Conservation (phyloP, 2,888 invertebrate genomes). For the Drepanosiphum platanoidis region DNA sequence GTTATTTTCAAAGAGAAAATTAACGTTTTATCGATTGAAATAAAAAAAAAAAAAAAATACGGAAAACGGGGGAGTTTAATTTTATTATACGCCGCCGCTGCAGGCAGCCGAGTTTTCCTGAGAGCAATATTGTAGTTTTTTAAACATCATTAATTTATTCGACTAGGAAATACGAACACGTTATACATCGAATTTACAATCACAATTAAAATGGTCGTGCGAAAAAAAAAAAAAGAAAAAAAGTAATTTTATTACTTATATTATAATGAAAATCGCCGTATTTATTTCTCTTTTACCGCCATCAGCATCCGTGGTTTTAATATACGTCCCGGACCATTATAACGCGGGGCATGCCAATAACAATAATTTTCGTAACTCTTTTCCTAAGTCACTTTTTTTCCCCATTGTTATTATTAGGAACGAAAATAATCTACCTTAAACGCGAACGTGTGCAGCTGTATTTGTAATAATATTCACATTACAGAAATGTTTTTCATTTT, state of each 20-base stretch:
- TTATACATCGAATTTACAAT: slow-evolving; percentile 47
- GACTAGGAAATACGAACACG: slow-evolving; percentile 29
- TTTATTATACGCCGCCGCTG: slow-evolving; percentile 12
- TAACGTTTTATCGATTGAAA: slow-evolving; percentile 42
- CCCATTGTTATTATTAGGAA: slow-evolving; percentile 22
- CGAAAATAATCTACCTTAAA: slow-evolving; percentile 39
- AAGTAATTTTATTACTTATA: slow-evolving; percentile 50
- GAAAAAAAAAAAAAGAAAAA: slow-evolving; percentile 40
- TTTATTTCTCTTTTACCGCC: slow-evolving; percentile 58
- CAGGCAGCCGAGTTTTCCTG: slow-evolving; percentile 26
- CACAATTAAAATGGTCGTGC: slow-evolving; percentile 42
- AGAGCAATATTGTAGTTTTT: slow-evolving; percentile 52
- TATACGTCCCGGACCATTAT: slow-evolving; percentile 26
- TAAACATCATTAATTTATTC: slow-evolving; percentile 42
- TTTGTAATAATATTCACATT: background rate
- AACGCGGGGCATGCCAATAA: slow-evolving; percentile 38
- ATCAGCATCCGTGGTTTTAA: slow-evolving; percentile 55
- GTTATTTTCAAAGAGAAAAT: slow-evolving; percentile 8
- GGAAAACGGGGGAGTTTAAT: background rate
- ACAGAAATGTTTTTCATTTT: slow-evolving; percentile 36
- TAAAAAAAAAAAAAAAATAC: background rate
- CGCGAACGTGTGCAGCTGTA: background rate
- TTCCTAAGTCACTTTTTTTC: slow-evolving; percentile 27
- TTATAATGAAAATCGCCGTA: slow-evolving; percentile 53
- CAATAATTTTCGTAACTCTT: slow-evolving; percentile 40